Percentiles rank a stretch among this genome's conserved stretches.
These are phyloP conservation scores for Iguana delicatissima DNA, from an alignment of 2,797 vertebrate genomes.

Conservation along the genomic window DNA sequence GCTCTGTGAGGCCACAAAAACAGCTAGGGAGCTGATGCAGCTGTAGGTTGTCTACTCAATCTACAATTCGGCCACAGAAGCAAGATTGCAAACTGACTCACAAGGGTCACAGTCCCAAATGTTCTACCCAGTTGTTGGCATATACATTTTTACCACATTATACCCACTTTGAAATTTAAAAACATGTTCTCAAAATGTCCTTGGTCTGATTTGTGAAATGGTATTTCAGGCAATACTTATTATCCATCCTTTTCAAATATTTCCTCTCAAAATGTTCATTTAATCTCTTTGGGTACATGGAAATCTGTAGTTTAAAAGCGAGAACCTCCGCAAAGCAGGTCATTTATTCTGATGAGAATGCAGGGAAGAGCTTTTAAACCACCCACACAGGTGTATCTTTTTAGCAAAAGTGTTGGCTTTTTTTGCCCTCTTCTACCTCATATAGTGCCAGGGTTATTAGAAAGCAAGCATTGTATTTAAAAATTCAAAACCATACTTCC, in stretches of 20 bases:
- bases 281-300: background rate
- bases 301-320: background rate
- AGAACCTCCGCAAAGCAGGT: background rate
- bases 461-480: background rate
- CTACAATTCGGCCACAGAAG: too few species aligned
- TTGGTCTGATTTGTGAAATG: background rate
- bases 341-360: constrained; percentile 18
- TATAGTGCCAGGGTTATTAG: background rate
- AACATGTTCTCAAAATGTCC: background rate
- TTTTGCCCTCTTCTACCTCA: background rate
- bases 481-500: background rate
- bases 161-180: background rate
- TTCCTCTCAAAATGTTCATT: constrained; percentile 22
- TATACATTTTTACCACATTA: background rate
- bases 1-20: too few species aligned
- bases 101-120: too few species aligned
- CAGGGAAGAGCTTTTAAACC: background rate
- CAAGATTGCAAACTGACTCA: too few species aligned
- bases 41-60: too few species aligned
- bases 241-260: constrained; percentile 19
- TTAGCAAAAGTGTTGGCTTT: background rate
- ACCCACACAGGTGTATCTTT: background rate
- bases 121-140: background rate
- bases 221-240: background rate
- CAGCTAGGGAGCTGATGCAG: too few species aligned